Evolutionary conservation across 2,797 vertebrate genomes (phyloP).

Genomic region (Sarcoramphus papa): DNA sequence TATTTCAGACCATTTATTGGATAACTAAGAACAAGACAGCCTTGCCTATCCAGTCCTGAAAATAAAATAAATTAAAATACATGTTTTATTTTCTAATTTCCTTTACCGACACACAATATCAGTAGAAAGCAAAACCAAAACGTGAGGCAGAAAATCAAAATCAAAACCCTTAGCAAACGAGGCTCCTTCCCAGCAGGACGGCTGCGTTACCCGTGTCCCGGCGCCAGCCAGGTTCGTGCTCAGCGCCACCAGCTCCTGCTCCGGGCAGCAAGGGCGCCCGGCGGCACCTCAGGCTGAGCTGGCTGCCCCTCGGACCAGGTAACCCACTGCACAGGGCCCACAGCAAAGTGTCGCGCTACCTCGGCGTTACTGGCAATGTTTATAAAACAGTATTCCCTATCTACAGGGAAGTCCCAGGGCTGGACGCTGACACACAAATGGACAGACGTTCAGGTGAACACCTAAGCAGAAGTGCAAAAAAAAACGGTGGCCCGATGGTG

Average conservation of each 20-base stretch:
- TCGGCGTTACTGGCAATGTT: background rate
- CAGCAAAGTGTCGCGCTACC: conserved; percentile 21
- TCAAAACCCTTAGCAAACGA: background rate
- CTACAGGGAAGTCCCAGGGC: conserved; percentile 64
- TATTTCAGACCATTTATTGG: background rate
- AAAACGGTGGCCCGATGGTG: background rate
- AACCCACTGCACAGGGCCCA: conserved; percentile 59
- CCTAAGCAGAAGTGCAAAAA: conserved; percentile 73
- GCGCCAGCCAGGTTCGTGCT: background rate
- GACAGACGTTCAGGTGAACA: conserved; percentile 36
- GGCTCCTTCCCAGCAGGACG: background rate
- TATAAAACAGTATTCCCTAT: conserved; percentile 25
- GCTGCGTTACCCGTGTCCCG: background rate
- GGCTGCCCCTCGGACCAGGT: fast-evolving
- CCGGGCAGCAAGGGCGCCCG: conserved; percentile 19
- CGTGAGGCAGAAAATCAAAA: background rate
- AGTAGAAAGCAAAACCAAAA: background rate
- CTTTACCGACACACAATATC: background rate
- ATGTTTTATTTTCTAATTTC: conserved; percentile 15
- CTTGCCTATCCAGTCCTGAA: background rate
- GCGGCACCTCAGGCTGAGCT: background rate
- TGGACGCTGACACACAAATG: conserved; percentile 59
- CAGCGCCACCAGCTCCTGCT: background rate
- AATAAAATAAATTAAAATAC: conserved; percentile 28
- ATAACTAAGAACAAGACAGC: background rate